Conservation (phyloP, 2,113 vertebrate genomes). For the Psophia crepitans region DNA sequence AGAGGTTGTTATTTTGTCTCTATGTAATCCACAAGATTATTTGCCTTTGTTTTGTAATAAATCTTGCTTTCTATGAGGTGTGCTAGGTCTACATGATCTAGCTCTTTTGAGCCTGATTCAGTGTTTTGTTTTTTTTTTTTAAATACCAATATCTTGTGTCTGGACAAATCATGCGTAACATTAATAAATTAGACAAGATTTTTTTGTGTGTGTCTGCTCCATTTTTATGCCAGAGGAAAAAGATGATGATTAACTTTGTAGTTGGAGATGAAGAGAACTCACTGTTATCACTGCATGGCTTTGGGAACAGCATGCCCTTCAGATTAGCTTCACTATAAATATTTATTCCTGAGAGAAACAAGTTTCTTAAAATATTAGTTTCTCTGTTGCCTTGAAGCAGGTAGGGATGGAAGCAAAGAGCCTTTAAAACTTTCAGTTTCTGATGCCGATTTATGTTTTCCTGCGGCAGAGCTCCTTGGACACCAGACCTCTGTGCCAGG, state of each 20-base stretch:
- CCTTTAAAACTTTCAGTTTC: neutral
- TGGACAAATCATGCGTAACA: neutral
- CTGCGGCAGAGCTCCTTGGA: neutral
- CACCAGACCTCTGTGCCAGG: neutral
- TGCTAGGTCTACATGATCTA: neutral
- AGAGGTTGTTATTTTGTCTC: neutral
- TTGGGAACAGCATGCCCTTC: neutral
- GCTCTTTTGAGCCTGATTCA: neutral
- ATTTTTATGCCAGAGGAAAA: neutral
- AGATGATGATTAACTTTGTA: neutral
- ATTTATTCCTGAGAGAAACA: neutral
- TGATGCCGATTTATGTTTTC: neutral
- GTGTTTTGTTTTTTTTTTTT: neutral
- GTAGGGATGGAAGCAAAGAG: neutral
- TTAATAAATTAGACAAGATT: neutral
- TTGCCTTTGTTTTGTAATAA: neutral
- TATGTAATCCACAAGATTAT: rapidly evolving
- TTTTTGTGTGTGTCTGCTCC: neutral
- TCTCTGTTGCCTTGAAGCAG: neutral
- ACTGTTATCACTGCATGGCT: neutral
- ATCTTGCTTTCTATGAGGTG: neutral
- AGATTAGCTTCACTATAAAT: neutral
- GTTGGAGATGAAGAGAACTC: neutral
- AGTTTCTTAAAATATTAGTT: neutral
- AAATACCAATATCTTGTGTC: neutral